Conservation (phyloP, 1,140 invertebrate species). For the Trachymyrmex cornetzi region DNA sequence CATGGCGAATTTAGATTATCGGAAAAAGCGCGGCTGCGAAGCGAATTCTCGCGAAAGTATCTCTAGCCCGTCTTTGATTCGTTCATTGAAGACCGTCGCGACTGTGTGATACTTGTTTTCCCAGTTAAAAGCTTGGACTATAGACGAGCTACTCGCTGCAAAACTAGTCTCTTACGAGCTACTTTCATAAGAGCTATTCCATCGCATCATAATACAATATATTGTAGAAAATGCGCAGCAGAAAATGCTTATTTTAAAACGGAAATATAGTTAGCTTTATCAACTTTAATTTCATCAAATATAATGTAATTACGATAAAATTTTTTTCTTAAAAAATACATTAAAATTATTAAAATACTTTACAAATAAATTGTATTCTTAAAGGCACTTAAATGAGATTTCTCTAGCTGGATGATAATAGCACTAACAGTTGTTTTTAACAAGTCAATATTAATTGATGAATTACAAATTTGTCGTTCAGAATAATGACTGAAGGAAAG, state of each 20-base stretch:
- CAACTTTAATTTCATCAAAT: constrained; percentile 1
- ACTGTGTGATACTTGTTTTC: constrained; percentile 63
- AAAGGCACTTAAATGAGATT: not conserved
- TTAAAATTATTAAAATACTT: not conserved
- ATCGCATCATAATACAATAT: constrained; percentile 10
- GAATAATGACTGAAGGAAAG: not conserved
- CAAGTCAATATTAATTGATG: not conserved
- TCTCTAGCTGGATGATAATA: not conserved
- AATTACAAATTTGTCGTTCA: not conserved
- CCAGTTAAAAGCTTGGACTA: constrained; percentile 60
- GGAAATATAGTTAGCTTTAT: not conserved
- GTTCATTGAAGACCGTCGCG: constrained; percentile 39
- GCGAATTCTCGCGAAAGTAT: constrained; percentile 69
- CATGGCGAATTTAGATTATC: constrained; percentile 75
- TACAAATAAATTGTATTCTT: not conserved
- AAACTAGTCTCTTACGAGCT: constrained; percentile 41
- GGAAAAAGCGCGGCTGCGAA: constrained; percentile 72
- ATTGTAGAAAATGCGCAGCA: not conserved
- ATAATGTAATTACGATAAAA: not conserved
- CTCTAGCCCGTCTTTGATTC: constrained; percentile 47
- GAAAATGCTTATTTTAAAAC: constrained; percentile 16
- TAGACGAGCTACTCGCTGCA: not conserved
- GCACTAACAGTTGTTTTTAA: not conserved
- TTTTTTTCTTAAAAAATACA: not conserved
- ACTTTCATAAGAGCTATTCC: not conserved